phyloP scores from a whole-genome alignment of 2,797 vertebrate species.

The Urophycis tenuis region DNA sequence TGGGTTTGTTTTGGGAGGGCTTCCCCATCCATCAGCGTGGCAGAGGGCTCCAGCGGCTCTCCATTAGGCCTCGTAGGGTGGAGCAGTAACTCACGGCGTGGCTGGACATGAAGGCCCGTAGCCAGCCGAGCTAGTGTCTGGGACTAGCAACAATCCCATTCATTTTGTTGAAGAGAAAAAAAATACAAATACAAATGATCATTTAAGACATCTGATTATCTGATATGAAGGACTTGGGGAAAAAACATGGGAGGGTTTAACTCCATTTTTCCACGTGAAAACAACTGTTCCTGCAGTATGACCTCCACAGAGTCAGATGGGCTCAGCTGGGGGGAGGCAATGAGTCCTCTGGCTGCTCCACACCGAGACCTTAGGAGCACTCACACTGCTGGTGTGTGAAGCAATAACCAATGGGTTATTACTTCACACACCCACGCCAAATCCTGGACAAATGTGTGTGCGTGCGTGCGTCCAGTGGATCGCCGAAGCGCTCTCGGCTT shows the following conservation, averaged over 20 bases:
- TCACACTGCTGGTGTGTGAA: too few species aligned
- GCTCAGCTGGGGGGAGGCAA: too few species aligned
- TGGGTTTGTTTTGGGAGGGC: neutral
- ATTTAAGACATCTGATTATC: too few species aligned
- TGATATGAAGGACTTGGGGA: too few species aligned
- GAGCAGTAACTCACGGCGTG: constrained; percentile 40
- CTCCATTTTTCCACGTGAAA: constrained; percentile 29
- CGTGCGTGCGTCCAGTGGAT: neutral
- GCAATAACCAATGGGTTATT: neutral
- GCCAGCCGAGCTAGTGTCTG: constrained; percentile 17
- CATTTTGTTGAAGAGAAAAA: too few species aligned
- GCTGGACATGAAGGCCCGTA: constrained; percentile 29
- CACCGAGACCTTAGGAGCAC: constrained; percentile 1
- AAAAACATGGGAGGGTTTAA: too few species aligned
- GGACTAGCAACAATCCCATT: too few species aligned
- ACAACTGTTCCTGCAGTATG: constrained; percentile 4
- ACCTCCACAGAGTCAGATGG: neutral
- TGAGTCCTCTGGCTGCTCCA: neutral
- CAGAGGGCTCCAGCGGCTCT: neutral
- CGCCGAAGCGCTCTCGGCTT: neutral
- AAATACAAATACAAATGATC: too few species aligned
- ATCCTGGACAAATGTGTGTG: neutral
- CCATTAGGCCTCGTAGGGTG: constrained; percentile 26
- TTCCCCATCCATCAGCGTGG: neutral
- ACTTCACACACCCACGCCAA: neutral